These are phyloP conservation scores for Nesoenas mayeri DNA, from an alignment of 2,113 vertebrate genomes.

Conservation along the genomic window DNA sequence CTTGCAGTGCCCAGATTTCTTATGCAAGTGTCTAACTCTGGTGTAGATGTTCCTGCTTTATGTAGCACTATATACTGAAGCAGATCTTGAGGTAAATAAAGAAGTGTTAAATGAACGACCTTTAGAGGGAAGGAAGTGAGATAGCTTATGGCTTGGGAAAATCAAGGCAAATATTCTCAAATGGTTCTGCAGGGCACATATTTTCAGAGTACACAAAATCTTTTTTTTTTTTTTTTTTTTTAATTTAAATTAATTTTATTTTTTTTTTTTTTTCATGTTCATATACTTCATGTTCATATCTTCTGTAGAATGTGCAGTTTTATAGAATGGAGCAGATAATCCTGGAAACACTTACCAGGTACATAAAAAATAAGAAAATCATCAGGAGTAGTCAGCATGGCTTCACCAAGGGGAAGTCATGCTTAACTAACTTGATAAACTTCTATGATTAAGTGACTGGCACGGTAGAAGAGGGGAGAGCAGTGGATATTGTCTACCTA, in stretches of 20 bases:
- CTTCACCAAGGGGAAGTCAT: background rate
- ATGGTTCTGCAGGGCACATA: background rate
- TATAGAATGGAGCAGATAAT: background rate
- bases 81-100: background rate
- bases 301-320: background rate
- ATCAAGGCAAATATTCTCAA: background rate
- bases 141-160: background rate
- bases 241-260: background rate
- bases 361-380: background rate
- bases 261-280: background rate
- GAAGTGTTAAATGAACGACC: background rate
- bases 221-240: background rate
- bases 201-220: background rate
- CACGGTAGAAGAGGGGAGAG: background rate
- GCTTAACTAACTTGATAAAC: background rate
- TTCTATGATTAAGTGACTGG: background rate
- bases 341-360: background rate
- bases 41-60: background rate
- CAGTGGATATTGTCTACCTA: background rate
- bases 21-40: background rate
- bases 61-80: background rate
- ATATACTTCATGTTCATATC: too few species aligned
- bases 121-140: background rate
- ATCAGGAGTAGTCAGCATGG: background rate
- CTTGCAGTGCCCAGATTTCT: background rate